Percentiles rank a stretch among this genome's conserved stretches.
Conservation (phyloP, 2,888 invertebrate genomes). For the Pterostichus madidus region DNA sequence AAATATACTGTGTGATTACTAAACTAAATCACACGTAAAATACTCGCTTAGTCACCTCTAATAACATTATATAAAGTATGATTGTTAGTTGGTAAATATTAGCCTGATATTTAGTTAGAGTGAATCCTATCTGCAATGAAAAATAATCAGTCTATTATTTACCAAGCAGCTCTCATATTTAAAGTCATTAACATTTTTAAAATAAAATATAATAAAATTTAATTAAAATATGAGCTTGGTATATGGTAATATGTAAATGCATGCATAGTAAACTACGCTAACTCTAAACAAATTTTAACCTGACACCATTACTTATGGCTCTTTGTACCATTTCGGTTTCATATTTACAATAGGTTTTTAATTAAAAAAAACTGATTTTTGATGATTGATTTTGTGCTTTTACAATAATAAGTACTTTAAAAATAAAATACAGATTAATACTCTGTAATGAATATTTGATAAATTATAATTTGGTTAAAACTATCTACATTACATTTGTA, state of each 20-base stretch:
- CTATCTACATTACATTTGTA: constrained; percentile 36
- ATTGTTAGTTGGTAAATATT: constrained; percentile 45
- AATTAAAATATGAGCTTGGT: constrained; percentile 45
- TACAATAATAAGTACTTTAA: constrained; percentile 35
- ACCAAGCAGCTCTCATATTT: constrained; percentile 48
- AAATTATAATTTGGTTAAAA: constrained; percentile 10
- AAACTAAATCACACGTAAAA: constrained; percentile 43
- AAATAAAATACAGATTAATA: constrained; percentile 43
- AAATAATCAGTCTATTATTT: constrained; percentile 45
- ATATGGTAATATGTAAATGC: constrained; percentile 50
- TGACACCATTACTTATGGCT: constrained; percentile 38
- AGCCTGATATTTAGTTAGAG: constrained; percentile 14
- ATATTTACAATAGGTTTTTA: constrained; percentile 2
- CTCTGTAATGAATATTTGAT: background rate
- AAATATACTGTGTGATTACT: constrained; percentile 48
- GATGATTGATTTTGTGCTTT: constrained; percentile 34
- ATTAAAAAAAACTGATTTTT: constrained; percentile 17
- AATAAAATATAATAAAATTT: constrained; percentile 44
- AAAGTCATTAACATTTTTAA: constrained; percentile 38
- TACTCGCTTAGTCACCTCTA: constrained; percentile 43
- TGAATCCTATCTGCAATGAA: constrained; percentile 9
- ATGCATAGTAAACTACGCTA: constrained; percentile 45
- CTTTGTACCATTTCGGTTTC: constrained; percentile 29
- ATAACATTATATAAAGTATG: constrained; percentile 42
- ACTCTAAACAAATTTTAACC: constrained; percentile 38